Base-by-base conservation (phyloP, 2,888 invertebrate species). In the Drosophila formosana region DNA sequence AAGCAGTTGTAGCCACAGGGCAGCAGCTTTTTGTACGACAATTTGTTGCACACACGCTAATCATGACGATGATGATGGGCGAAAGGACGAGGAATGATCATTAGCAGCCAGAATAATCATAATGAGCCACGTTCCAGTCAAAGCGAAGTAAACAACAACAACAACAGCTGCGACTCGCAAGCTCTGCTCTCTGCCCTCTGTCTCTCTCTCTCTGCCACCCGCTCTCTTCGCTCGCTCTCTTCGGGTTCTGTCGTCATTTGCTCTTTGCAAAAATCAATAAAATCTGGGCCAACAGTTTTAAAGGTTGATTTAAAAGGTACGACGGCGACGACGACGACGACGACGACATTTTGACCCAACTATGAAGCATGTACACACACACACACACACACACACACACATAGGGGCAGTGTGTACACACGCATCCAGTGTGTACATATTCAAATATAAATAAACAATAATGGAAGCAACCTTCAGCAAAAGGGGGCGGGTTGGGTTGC, bases 261-360 rank as follows among this genome's bases (percentile, higher is more conserved):
- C 66, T 68, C 66, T 74, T 68, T 62, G 70, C 57, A 67, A 70
- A 91, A 91, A 91, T 91, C 91, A 90, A 91, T 91, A 91, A 91
- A 90, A 91, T 91, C 91, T 91, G 91, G 91, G 91, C 82, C 91
- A 91, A 75, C 78, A 78, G 78, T 80, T 87, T 89, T 89, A 87
- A 82, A 87, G 82, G 88, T 82, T 82, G 86, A 78, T 81, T 82
- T 75, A 83, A 83, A 80, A 68, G 71, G 66, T 74, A 69, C 66
- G 39, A 55, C 30, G 65, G 66, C 56, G 57, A 37, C n/a, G 34
- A 55, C 30, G 65, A 68, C 56, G 57, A 37, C n/a, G 34, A 46
- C 68, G 63, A 13, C 57, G 77, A 55, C 72, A 76, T 58, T 76
- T 62, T 73, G 73, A 73, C 74, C 67, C 25, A 73, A 62, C 72